phyloP scores from a whole-genome alignment of 2,797 vertebrate genomes.

The Carduelis carduelis region DNA sequence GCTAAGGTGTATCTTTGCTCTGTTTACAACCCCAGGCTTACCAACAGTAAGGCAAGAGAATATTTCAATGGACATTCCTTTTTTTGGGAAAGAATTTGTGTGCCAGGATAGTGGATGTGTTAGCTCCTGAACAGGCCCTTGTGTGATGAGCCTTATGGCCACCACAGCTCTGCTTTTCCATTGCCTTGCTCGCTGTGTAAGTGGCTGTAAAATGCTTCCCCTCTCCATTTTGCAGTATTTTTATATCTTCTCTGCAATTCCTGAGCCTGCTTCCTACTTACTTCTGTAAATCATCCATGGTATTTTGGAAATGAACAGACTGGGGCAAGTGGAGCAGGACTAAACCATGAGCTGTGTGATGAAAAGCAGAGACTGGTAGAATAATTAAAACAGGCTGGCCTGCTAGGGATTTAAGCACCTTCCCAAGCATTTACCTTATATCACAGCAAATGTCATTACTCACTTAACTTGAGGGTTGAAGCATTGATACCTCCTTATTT shows the following conservation, averaged over 20 bases:
- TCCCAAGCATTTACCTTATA: not conserved
- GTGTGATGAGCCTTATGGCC: not conserved
- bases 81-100: not conserved
- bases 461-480: not conserved
- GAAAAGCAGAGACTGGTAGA: slow-evolving; percentile 15
- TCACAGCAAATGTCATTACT: not conserved
- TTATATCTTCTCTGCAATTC: not conserved
- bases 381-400: not conserved
- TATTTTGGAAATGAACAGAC: not conserved
- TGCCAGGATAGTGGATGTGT: not conserved
- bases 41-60: not conserved
- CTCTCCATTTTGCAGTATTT: slow-evolving; percentile 38
- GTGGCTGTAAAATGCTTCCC: slow-evolving; percentile 53
- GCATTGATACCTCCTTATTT: not conserved
- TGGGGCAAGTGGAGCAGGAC: not conserved
- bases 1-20: not conserved
- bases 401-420: not conserved
- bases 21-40: not conserved
- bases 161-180: slow-evolving; percentile 47
- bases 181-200: slow-evolving; percentile 42
- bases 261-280: slow-evolving; percentile 18
- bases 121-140: not conserved
- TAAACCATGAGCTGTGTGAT: not conserved
- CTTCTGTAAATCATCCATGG: not conserved
- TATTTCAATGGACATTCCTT: not conserved